Percentiles rank a stretch among this genome's conserved stretches.
These are phyloP conservation scores for Ophion slaviceki DNA, from an alignment of 2,888 invertebrate genomes.

Conservation along the genomic window DNA sequence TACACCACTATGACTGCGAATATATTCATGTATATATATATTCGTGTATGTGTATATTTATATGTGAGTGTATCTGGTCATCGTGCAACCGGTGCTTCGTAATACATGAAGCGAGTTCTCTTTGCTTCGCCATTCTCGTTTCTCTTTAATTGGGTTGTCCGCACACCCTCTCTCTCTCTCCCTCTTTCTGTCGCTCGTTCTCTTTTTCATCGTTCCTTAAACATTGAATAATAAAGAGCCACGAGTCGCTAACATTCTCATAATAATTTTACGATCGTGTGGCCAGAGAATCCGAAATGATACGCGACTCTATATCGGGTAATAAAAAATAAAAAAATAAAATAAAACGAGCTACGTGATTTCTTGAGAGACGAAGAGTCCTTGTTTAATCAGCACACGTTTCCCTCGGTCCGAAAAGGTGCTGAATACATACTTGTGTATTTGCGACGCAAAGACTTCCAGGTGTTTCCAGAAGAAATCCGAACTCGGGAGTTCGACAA, in stretches of 20 bases:
- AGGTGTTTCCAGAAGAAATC: constrained; percentile 39
- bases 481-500: too few relatives aligned
- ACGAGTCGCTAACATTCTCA: constrained; percentile 33
- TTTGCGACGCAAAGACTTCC: constrained; percentile 14
- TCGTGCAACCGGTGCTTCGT: constrained; percentile 36
- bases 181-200: constrained; percentile 17
- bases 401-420: constrained; percentile 24
- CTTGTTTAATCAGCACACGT: constrained; percentile 56
- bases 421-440: not conserved
- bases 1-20: not conserved
- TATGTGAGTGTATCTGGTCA: not conserved
- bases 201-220: constrained; percentile 17
- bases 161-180: constrained; percentile 47
- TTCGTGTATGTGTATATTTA: not conserved
- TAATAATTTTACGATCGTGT: constrained; percentile 56
- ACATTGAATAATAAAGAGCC: constrained; percentile 49
- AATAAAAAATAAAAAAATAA: constrained; percentile 58
- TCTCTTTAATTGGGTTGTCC: constrained; percentile 57
- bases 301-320: constrained; percentile 33
- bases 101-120: constrained; percentile 24
- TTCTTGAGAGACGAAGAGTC: constrained; percentile 22
- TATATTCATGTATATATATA: constrained; percentile 17
- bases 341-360: constrained; percentile 19
- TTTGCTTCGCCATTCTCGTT: constrained; percentile 40
- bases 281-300: constrained; percentile 51